Evolutionary conservation across 2,113 vertebrate species (phyloP).

Genomic region (Sitta europaea): DNA sequence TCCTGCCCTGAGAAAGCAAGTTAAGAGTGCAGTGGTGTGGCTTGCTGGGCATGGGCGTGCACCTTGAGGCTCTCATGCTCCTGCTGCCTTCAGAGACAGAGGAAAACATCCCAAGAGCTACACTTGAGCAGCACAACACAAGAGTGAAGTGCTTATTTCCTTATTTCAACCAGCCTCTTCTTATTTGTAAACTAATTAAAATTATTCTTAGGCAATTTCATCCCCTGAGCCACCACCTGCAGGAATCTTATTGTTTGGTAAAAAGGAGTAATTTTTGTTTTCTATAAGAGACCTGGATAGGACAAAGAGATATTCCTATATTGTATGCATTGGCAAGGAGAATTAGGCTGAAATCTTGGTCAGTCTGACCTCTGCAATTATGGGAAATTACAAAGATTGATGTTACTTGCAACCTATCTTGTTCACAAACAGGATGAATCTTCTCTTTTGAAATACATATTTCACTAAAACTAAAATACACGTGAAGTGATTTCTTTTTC

Average conservation of each 20-base stretch:
- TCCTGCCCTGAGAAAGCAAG: not conserved
- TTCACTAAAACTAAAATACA: constrained; percentile 25
- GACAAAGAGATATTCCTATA: not conserved
- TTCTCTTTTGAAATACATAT: constrained; percentile 30
- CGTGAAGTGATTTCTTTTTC: constrained; percentile 34
- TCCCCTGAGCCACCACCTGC: not conserved
- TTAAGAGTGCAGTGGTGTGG: not conserved
- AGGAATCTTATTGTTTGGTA: not conserved
- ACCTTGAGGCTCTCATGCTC: not conserved
- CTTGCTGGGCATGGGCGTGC: fast-evolving
- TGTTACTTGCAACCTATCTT: constrained; percentile 35
- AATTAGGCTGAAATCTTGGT: constrained; percentile 39
- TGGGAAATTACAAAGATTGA: not conserved
- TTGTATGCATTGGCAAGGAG: not conserved
- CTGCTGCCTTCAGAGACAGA: not conserved
- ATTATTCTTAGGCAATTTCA: not conserved
- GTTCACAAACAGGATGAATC: constrained; percentile 1
- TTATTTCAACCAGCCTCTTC: not conserved
- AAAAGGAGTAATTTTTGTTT: not conserved
- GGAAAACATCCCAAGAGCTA: not conserved
- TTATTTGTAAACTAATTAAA: not conserved
- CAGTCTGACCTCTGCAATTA: constrained; percentile 30
- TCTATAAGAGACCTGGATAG: not conserved
- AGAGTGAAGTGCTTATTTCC: not conserved
- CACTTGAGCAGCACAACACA: not conserved